A percentile compares a stretch with the other conserved stretches of the same genome.
Conservation (phyloP, 2,797 vertebrate species). For the Pristis pectinata region DNA sequence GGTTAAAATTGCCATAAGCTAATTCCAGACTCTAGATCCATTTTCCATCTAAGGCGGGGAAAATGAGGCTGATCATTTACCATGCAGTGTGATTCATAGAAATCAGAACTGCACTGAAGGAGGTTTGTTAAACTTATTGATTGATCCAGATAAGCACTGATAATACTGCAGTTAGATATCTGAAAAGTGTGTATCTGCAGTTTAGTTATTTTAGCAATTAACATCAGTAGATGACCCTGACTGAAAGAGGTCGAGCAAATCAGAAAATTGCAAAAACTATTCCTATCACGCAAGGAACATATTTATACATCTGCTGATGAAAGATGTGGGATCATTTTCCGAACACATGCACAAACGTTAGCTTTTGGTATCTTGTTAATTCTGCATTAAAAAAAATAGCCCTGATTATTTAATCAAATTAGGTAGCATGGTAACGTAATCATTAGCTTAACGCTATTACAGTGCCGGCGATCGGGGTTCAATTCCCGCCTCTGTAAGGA, state of each 20-base stretch:
- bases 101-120: neutral
- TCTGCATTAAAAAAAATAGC: neutral
- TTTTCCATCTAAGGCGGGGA: neutral
- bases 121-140: neutral
- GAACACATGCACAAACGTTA: neutral
- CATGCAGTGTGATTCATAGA: neutral
- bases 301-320: neutral
- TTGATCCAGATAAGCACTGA: neutral
- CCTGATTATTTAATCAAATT: neutral
- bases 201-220: neutral
- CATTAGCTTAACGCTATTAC: no score
- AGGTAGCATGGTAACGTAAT: no score
- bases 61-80: neutral
- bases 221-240: neutral
- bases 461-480: no score
- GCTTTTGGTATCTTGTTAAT: neutral
- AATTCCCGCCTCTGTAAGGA: no score
- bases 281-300: neutral
- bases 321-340: neutral
- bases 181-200: neutral
- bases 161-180: neutral
- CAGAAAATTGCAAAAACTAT: neutral
- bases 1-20: neutral
- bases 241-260: neutral
- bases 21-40: neutral